These are phyloP conservation scores for Heliconius cydno DNA, from an alignment of 2,888 invertebrate genomes.

Conservation along the genomic window DNA sequence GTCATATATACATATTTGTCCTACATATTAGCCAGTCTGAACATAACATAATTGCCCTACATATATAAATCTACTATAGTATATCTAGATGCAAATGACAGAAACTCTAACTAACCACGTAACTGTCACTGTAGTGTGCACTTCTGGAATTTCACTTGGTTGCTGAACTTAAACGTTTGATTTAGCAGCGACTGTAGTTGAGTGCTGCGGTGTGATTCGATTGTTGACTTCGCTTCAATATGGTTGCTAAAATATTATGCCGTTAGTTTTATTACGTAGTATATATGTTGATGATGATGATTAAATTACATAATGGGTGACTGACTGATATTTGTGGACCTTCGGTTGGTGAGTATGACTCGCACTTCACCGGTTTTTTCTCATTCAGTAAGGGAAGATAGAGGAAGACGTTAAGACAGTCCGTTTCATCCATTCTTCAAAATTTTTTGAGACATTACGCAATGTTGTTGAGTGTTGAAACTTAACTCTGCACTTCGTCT, in stretches of 20 bases:
- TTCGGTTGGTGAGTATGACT: too few relatives aligned
- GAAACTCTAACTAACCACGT: conserved; percentile 32
- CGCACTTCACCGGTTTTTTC: too few relatives aligned
- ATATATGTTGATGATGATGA: too few relatives aligned
- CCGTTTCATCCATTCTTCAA: too few relatives aligned
- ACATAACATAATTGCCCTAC: neutral
- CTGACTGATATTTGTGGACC: too few relatives aligned
- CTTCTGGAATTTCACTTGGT: conserved; percentile 21
- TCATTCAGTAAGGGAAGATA: too few relatives aligned
- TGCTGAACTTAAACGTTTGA: conserved; percentile 20
- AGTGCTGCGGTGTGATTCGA: conserved; percentile 2
- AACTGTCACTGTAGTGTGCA: conserved; percentile 22
- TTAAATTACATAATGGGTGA: too few relatives aligned
- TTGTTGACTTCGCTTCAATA: conserved; percentile 4
- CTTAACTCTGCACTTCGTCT: neutral
- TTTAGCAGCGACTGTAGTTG: conserved; percentile 7
- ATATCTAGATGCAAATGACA: conserved; percentile 25
- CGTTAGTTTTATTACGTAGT: too few relatives aligned
- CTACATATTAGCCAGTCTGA: neutral
- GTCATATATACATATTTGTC: neutral
- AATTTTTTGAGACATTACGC: neutral
- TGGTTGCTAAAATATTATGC: too few relatives aligned
- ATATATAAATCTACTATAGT: neutral
- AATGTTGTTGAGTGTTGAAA: neutral
- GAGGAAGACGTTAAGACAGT: too few relatives aligned